phyloP scores from a whole-genome alignment of 2,113 vertebrate species.

The Eclectus roratus region DNA sequence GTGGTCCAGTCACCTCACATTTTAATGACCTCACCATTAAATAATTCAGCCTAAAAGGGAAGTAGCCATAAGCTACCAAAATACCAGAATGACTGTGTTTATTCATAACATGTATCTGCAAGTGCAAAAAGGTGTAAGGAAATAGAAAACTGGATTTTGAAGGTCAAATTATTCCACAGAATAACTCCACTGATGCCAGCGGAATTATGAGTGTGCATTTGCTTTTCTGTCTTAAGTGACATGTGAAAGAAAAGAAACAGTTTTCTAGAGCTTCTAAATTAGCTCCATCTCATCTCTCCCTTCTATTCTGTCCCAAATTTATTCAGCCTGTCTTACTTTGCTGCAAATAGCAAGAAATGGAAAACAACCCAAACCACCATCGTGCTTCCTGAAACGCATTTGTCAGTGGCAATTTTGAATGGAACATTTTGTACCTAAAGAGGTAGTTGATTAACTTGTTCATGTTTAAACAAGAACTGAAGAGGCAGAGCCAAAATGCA shows the following conservation, averaged over 20 bases:
- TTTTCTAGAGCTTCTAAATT: conserved; percentile 27
- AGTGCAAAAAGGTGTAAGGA: not conserved
- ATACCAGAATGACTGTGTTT: not conserved
- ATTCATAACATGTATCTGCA: not conserved
- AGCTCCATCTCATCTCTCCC: not conserved
- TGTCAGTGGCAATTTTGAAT: conserved; percentile 25
- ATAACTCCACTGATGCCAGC: not conserved
- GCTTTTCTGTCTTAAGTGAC: not conserved
- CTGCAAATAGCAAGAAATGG: conserved; percentile 21
- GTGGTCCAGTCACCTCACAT: not conserved
- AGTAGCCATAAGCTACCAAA: not conserved
- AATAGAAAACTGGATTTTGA: conserved; percentile 3
- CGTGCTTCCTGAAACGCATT: not conserved
- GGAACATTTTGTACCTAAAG: conserved; percentile 10
- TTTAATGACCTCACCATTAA: not conserved
- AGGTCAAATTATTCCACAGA: conserved; percentile 37
- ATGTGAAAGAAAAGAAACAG: not conserved
- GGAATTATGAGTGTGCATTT: not conserved
- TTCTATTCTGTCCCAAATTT: conserved; percentile 20
- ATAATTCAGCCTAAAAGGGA: not conserved
- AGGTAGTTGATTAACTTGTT: conserved; percentile 28
- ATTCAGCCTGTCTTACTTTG: conserved; percentile 4
- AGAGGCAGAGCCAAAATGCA: not conserved
- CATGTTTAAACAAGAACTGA: not conserved
- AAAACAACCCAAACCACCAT: not conserved